Evolutionary conservation across 1,140 invertebrate genomes (phyloP), one percentile per base, ranked within the genome.

Genomic region (Tyrophagus putrescentiae): DNA sequence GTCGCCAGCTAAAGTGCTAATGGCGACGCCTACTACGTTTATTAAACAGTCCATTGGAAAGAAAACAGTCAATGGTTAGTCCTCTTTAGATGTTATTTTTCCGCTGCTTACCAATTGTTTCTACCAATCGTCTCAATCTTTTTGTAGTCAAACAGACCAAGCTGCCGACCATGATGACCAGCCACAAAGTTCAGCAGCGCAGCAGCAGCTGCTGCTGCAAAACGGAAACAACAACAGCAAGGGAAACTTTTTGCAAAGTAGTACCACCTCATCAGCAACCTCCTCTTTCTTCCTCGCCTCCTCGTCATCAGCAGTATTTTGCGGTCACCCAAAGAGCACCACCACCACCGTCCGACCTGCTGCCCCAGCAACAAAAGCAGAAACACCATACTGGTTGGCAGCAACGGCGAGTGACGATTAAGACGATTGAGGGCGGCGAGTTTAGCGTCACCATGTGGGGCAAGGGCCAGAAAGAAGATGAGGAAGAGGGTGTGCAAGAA

Each of bases 361-460:
- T n/a, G n/a, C n/a, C n/a, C n/a, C n/a, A n/a, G n/a, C n/a, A n/a
- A n/a, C n/a, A n/a, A n/a, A n/a, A n/a, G n/a, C n/a, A n/a, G n/a
- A n/a, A 54, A 23, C 72, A 67, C 87, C 65, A n/a, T n/a, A n/a
- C n/a, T n/a, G 86, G 90, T 72, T 97, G 92, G 92, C 90, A 96
- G 76, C 91, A 94, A 72, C 95, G 96, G 75, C 87, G 94, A 76
- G 91, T 96, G 56, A 90, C 95, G 76, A 97, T 97, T 65, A 91
- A 95, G 75, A 97, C 92, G 27, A 82, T 95, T 75, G 92, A 96
- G 76, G n/a, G n/a, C n/a, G 92, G 92, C 39, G 92, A 95, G 76
- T 97, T 97, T 75, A 93, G 87, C 52, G 91, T 97, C 45, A 96
- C 91, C 53, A 96, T 96, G 89, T 97, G 92, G 92, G 90, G 91